Conservation (phyloP, 2,797 vertebrate species). For the Lycodopsis pacificus region DNA sequence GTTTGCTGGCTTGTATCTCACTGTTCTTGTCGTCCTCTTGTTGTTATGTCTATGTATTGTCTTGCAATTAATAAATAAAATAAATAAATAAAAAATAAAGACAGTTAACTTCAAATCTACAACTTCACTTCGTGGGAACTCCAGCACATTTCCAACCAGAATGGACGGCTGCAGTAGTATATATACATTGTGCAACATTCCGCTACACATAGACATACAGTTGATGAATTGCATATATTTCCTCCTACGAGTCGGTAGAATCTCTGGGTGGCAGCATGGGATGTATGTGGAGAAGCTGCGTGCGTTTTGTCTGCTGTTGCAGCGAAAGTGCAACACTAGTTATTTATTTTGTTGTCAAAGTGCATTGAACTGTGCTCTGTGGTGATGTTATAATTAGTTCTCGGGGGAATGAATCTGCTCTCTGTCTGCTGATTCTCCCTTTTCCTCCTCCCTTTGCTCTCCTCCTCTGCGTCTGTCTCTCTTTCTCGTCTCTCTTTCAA, state of each 20-base stretch:
- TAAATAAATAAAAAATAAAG: no score
- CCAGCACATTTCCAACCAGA: background rate
- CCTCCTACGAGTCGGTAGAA: background rate
- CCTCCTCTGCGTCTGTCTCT: background rate
- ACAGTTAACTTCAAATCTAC: no score
- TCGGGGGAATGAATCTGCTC: constrained; percentile 40
- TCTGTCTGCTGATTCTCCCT: constrained; percentile 17
- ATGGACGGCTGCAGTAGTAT: background rate
- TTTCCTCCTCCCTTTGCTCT: constrained; percentile 4
- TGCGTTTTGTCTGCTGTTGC: constrained; percentile 4
- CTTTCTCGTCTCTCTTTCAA: background rate
- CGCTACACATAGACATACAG: background rate
- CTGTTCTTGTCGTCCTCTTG: no score
- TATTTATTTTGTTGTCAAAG: constrained; percentile 17
- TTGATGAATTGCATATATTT: background rate
- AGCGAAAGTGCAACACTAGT: constrained; percentile 24
- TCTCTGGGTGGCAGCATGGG: constrained; percentile 11
- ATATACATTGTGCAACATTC: background rate
- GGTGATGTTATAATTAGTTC: constrained; percentile 62
- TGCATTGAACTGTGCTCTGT: constrained; percentile 42
- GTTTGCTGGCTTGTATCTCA: no score
- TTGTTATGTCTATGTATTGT: no score
- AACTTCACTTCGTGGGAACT: background rate
- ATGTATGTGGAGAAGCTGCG: constrained; percentile 5
- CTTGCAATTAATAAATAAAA: no score